Base-by-base conservation (phyloP, 1,140 invertebrate species). In the Leucophenga varia region DNA sequence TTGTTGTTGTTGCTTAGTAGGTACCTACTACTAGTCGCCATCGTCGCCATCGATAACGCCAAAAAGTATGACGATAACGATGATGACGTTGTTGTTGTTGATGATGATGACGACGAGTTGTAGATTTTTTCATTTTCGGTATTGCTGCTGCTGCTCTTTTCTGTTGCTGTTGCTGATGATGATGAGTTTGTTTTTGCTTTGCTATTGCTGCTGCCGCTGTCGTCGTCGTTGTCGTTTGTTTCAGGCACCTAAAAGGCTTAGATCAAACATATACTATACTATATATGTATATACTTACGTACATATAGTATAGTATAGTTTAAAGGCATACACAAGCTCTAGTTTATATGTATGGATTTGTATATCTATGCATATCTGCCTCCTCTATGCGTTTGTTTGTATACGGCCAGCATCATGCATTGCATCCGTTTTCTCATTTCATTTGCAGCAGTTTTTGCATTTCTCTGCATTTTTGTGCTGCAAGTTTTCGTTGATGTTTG, bases 371-470 rank as follows among this genome's bases (percentile, higher is more conserved):
- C 43, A 43, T 20, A 47, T 28, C 49, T 45, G 38, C 10, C 14
- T 37, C 21, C 51, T n/a, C 39, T 34, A 12, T 14, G 52, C 34
- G 38, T 40, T 38, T 61, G 63, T 64, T 67, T 67, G 63, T 67
- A 59, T 59, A 67, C n/a, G 68, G 59, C 63, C 67, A 67, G 63
- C 63, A 67, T n/a, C n/a, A n/a, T n/a, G n/a, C n/a, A n/a, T n/a
- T 59, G 63, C 63, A 67, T 67, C 59, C 63, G 59, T 59, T 59
- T 61, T 63, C 51, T 61, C 63, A 67, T 67, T 67, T 67, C 54
- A 67, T 63, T 63, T 67, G 59, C 57, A 67, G 67, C 59, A 54
- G 55, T 67, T 67, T 59, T 25, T 25, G 22, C 22, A 25, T 25
- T 25, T 25, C 22, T 25, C 22, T 25, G 22, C 22, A 25, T 25